Evolutionary conservation across 2,888 invertebrate genomes (phyloP), one percentile per base, ranked within the genome.

Genomic region (Ischnus inquisitorius): DNA sequence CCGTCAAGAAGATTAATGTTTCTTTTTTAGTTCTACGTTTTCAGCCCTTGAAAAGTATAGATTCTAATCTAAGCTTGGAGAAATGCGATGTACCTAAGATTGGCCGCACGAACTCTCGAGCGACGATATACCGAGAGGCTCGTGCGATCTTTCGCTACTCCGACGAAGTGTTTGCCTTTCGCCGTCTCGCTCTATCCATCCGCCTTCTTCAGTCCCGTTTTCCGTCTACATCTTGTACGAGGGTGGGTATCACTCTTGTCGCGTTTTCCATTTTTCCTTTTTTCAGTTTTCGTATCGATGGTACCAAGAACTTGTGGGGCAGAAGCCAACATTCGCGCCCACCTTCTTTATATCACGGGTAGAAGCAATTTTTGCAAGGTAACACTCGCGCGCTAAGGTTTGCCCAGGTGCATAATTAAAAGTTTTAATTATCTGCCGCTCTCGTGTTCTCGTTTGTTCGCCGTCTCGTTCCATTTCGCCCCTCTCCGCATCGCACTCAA

Each of bases 361-460:
- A 65, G 62, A 72, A 62, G 72, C 76, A 83, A 84, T 81, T 84
- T 84, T 81, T 81, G 68, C 77, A 68, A 81, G 77, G 46, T 72
- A 84, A 74, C 72, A 80, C 67, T 79, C 76, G 71, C 60, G 82
- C 54, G 83, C 83, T 60, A 48, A 75, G 74, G 65, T 65, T 68
- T 57, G 82, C 79, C 75, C 78, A 85, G 84, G 86, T 86, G 88
- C 85, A 90, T 90, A 90, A 90, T 90, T 89, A 89, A 90, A 90
- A 90, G 60, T 90, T 90, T 90, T 89, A 90, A 90, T 90, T 89
- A 89, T 89, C 88, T 84, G 81, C 74, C 78, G 84, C 69, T 84
- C 60, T 65, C 84, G 62, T 81, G 60, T 81, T 78, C 78, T 75
- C 64, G 82, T 82, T 82, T 75, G 82, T 79, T 82, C 60, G 71